phyloP scores from a whole-genome alignment of 2,113 vertebrate species.

The Lota lota region DNA sequence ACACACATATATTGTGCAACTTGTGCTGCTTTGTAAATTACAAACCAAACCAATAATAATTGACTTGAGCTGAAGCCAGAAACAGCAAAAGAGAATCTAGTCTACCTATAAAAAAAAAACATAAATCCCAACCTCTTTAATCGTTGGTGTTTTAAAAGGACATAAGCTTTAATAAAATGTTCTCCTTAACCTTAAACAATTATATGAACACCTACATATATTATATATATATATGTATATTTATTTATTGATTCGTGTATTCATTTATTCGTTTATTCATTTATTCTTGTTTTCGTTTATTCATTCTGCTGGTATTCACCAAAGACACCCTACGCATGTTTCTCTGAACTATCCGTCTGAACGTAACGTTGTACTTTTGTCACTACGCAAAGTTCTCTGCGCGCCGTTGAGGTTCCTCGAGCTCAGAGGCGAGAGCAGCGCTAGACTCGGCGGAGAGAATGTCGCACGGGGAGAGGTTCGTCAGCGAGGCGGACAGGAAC shows the following conservation, averaged over 20 bases:
- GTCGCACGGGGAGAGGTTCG: slow-evolving; percentile 43
- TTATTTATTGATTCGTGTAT: not conserved
- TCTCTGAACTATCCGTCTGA: slow-evolving; percentile 8
- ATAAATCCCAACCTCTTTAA: too few species aligned
- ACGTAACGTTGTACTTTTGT: not conserved
- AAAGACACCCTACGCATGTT: slow-evolving; percentile 24
- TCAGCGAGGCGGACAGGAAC: slow-evolving; percentile 47
- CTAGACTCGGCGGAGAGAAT: slow-evolving; percentile 54
- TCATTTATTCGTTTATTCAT: not conserved
- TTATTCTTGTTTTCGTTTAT: not conserved
- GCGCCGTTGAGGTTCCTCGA: slow-evolving; percentile 10
- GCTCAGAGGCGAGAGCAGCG: slow-evolving; percentile 3
- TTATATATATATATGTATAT: too few species aligned
- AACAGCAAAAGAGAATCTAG: too few species aligned
- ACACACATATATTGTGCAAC: not conserved
- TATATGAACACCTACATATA: too few species aligned
- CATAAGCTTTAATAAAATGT: not conserved
- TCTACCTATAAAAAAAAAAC: too few species aligned
- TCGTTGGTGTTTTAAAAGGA: too few species aligned
- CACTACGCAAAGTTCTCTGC: slow-evolving; percentile 42
- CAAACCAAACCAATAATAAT: too few species aligned
- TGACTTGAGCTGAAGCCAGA: too few species aligned
- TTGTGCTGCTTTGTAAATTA: too few species aligned
- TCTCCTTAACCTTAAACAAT: too few species aligned
- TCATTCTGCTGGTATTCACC: slow-evolving; percentile 30